Evolutionary conservation across 2,888 invertebrate genomes (phyloP).

Genomic region (Tipula unca): DNA sequence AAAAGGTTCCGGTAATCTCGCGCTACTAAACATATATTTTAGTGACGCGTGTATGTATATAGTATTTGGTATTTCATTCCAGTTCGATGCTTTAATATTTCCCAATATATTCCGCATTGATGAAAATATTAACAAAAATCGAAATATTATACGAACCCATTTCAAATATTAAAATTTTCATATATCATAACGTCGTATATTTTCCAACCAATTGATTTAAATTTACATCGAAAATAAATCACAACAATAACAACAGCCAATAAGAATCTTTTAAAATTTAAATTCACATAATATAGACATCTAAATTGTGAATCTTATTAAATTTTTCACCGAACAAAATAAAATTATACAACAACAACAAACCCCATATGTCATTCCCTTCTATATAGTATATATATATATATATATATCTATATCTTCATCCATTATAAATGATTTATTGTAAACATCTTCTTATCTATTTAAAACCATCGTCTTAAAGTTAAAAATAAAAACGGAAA

Average conservation of each 20-base stretch:
- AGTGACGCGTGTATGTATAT: not conserved
- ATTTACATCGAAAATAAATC: not conserved
- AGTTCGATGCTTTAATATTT: not conserved
- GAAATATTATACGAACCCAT: not conserved
- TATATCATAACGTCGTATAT: not conserved
- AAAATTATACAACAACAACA: not conserved
- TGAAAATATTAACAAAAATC: not conserved
- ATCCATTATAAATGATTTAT: not conserved
- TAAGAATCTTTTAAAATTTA: not conserved
- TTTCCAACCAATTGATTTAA: not conserved
- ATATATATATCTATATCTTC: not conserved
- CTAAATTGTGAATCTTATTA: not conserved
- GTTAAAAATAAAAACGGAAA: not conserved
- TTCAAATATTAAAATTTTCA: not conserved
- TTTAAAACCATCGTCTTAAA: not conserved
- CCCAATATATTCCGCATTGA: not conserved
- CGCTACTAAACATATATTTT: not conserved
- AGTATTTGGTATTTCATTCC: not conserved
- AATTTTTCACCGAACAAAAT: not conserved
- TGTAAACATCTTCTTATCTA: slow-evolving; percentile 1
- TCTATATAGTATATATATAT: not conserved
- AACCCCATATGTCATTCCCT: not conserved
- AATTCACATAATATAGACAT: not conserved
- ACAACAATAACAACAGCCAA: not conserved
- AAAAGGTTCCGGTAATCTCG: not conserved